Conservation (phyloP, 2,113 vertebrate species). For the Alethe castanea region DNA sequence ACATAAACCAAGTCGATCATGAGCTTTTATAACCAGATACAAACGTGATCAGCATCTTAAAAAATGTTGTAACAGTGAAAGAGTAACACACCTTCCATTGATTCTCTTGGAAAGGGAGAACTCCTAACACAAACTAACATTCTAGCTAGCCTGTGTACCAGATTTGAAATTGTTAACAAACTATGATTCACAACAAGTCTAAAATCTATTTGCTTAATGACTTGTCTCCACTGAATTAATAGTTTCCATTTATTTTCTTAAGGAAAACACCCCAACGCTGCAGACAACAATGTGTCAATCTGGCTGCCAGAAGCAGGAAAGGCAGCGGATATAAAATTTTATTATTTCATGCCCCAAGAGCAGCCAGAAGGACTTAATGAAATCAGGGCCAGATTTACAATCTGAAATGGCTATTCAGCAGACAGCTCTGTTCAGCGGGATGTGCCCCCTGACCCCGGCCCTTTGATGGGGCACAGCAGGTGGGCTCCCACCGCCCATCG, state of each 20-base stretch:
- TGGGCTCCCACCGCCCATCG: conserved; percentile 77
- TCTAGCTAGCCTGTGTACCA: background rate
- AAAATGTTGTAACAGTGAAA: background rate
- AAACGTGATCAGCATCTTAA: background rate
- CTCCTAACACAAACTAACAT: background rate
- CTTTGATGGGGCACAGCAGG: conserved; percentile 81
- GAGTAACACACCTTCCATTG: background rate
- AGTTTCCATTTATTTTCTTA: conserved; percentile 41
- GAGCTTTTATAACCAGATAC: background rate
- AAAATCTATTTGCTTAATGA: conserved; percentile 1
- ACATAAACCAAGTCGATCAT: background rate
- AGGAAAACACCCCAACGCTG: conserved; percentile 27
- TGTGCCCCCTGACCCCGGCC: conserved; percentile 74
- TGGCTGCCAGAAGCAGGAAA: conserved; percentile 78
- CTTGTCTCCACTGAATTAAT: conserved; percentile 29
- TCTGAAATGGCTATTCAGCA: conserved; percentile 81
- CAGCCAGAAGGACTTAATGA: conserved; percentile 83
- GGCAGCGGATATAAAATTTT: conserved; percentile 80
- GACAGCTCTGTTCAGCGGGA: conserved; percentile 75
- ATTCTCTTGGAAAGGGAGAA: background rate
- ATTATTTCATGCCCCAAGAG: conserved; percentile 80
- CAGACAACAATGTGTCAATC: conserved; percentile 67
- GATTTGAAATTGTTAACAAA: background rate
- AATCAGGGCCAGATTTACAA: conserved; percentile 82
- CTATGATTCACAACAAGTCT: background rate